Percentiles rank a stretch among this genome's conserved stretches.
phyloP scores from a whole-genome alignment of 2,797 vertebrate species.

The Enteromius unitaeniatus region DNA sequence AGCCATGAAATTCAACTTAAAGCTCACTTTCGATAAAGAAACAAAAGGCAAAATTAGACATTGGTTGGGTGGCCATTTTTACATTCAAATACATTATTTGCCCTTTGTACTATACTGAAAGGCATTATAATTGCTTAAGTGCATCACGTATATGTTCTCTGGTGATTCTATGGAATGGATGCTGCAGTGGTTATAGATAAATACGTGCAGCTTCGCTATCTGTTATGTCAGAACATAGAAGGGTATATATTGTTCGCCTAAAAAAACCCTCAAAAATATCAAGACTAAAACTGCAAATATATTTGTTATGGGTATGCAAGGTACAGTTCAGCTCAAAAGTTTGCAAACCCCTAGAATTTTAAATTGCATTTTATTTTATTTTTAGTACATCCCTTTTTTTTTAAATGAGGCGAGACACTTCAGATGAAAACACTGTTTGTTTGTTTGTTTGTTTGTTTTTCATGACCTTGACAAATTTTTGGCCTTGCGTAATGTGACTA shows the following conservation, averaged over 20 bases:
- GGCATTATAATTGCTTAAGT: conserved; percentile 81
- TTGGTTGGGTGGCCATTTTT: conserved; percentile 73
- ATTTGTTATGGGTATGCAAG: conserved; percentile 8
- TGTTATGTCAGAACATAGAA: conserved; percentile 43
- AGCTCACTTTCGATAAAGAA: conserved; percentile 76
- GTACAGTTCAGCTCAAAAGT: conserved; percentile 28
- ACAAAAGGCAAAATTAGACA: conserved; percentile 74
- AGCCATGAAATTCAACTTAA: conserved; percentile 75
- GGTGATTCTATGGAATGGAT: conserved; percentile 76
- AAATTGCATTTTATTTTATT: not conserved
- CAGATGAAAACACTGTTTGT: not conserved
- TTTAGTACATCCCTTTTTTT: not conserved
- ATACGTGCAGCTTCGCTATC: conserved; percentile 75
- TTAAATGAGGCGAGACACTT: not conserved
- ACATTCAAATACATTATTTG: conserved; percentile 82
- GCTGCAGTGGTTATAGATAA: conserved; percentile 71
- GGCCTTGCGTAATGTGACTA: not conserved
- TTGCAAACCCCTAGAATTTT: not conserved
- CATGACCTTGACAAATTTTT: not conserved
- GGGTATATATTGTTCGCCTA: conserved; percentile 38
- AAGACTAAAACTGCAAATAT: conserved; percentile 24
- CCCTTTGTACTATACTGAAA: conserved; percentile 74
- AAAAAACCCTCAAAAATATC: not conserved
- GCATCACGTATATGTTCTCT: conserved; percentile 82
- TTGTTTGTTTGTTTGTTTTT: too few species aligned